Evolutionary conservation across 2,797 vertebrate genomes (phyloP), one percentile per base, ranked within the genome.

Genomic region (Acanthurus leucopareius): DNA sequence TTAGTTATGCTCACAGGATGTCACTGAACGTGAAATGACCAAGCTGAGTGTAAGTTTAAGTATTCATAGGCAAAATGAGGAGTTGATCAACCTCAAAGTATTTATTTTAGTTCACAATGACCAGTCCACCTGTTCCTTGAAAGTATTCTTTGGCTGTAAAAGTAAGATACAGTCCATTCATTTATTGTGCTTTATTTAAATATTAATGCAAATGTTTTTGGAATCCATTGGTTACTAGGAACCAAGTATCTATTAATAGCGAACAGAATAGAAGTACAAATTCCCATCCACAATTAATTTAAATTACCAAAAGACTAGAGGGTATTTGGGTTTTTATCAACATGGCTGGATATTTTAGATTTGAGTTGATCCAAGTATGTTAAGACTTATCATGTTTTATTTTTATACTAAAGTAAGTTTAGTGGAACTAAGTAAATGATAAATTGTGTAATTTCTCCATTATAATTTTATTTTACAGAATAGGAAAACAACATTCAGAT

Each of bases 1-100:
- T 32, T 42, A 62, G 22, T 5, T 10, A 16, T 3, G n/a, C 38
- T 63, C 22, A 57, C 10, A 51, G 22, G 62, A 47, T 19, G 38
- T 61, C 38, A 71, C n/a, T 63, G 51, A 25, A 73, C 53, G 47
- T 22, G 17, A 62, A 16, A 68, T 25, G 2, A 49, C 32, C 60
- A 47, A 40, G 45, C 9, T 25, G 16, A 38, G 16, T 48, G 20
- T 20, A 40, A 58, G 6, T 42, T 62, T 9, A 47, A 9, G 25
- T 2, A 3, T 8, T 49, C 17, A 64, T 13, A 11, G 4, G 14
- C 5, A 15, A 49, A 51, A 4, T 19, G 47, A 38, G 22, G 11
- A 10, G 40, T 35, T 20, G 42, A n/a, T 44, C 49, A 16, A 4
- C 1, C 7, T 48, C 42, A 13, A 42, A 22, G 40, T 9, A 20